Conservation (phyloP, 2,113 vertebrate genomes). For the Rousettus leschenaultii region DNA sequence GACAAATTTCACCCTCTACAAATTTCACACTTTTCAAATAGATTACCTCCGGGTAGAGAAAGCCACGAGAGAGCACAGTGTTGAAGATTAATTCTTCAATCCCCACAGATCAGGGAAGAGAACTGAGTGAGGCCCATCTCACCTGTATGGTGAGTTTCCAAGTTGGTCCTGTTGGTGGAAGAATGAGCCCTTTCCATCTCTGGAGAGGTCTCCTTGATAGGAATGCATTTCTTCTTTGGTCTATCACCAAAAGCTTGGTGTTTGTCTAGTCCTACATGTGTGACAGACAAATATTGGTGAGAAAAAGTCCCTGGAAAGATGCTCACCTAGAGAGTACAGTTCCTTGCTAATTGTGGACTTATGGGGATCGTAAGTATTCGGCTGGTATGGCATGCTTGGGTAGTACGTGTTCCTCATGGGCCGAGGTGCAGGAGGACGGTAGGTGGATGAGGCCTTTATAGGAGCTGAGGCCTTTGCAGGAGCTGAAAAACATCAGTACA, state of each 20-base stretch:
- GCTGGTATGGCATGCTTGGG: accelerated
- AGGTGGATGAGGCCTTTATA: accelerated
- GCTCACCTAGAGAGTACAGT: background rate
- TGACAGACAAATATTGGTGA: background rate
- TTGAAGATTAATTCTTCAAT: background rate
- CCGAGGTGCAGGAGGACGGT: accelerated
- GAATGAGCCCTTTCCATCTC: background rate
- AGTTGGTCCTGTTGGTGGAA: background rate
- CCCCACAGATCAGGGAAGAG: background rate
- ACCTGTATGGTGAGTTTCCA: background rate
- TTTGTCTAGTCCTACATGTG: background rate
- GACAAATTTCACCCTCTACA: background rate
- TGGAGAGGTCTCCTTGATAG: accelerated
- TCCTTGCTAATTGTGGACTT: background rate
- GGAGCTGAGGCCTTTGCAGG: background rate
- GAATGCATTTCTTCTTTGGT: background rate
- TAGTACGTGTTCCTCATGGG: accelerated
- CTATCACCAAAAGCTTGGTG: accelerated
- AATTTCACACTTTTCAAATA: background rate
- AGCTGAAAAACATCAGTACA: constrained; percentile 10
- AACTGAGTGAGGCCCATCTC: background rate
- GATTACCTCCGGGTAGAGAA: background rate
- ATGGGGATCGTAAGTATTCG: accelerated
- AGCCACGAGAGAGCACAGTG: background rate
- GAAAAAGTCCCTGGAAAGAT: background rate